Evolutionary conservation across 2,888 invertebrate genomes (phyloP).

Genomic region (Macrosoma leucophasiata): DNA sequence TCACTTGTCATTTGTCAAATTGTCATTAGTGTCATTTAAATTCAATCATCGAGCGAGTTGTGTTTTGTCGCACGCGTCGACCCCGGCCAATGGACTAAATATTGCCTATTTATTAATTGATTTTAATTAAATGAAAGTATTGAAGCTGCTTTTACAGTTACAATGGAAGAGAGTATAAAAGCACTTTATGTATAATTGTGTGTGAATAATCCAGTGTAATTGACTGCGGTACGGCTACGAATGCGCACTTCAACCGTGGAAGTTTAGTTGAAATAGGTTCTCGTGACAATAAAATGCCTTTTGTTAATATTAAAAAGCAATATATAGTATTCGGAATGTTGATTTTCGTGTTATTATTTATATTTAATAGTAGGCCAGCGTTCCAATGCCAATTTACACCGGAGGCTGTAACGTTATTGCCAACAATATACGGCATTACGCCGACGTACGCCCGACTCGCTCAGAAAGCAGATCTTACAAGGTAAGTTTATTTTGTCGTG

Average conservation of each 20-base stretch:
- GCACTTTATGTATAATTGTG: too few relatives aligned
- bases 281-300: conserved; percentile 54
- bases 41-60: too few relatives aligned
- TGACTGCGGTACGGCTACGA: conserved; percentile 11
- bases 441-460: conserved; percentile 92
- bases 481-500: conserved; percentile 66
- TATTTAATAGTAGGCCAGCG: conserved; percentile 60
- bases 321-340: conserved; percentile 65
- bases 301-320: conserved; percentile 67
- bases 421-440: conserved; percentile 92
- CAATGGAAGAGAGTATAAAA: too few relatives aligned
- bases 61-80: too few relatives aligned
- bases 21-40: too few relatives aligned
- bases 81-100: too few relatives aligned
- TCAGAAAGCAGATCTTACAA: conserved; percentile 95
- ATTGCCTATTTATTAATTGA: too few relatives aligned
- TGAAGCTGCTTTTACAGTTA: too few relatives aligned
- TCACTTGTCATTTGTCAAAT: too few relatives aligned
- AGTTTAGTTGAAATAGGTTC: conserved; percentile 10
- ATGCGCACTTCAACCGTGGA: conserved; percentile 17
- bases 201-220: too few relatives aligned
- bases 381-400: conserved; percentile 62
- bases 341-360: conserved; percentile 60
- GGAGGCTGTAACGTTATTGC: conserved; percentile 60
- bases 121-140: too few relatives aligned